Conservation (phyloP, 37 sponge, comb jelly and placozoan species). For the Cladorhizidae sp. region DNA sequence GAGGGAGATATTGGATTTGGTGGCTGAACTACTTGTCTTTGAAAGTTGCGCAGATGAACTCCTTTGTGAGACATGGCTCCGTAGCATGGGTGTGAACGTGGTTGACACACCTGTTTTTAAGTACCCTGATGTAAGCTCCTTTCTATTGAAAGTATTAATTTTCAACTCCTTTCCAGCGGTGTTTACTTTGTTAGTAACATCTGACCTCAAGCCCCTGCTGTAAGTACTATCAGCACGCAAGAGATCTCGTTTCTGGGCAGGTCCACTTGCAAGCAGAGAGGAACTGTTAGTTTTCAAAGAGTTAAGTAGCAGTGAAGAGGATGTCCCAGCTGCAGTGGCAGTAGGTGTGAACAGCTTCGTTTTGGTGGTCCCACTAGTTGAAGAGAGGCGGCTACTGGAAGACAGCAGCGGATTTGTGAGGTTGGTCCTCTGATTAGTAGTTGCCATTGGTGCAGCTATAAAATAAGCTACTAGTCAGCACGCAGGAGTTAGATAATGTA, state of each 20-base stretch:
- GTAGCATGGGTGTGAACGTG: background rate
- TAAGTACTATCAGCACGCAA: background rate
- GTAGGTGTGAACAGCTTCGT: too few relatives aligned
- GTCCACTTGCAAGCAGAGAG: too few relatives aligned
- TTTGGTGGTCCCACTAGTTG: too few relatives aligned
- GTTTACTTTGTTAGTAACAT: background rate
- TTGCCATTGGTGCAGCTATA: background rate
- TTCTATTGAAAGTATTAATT: background rate
- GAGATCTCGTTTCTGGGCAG: too few relatives aligned
- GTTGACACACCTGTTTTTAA: background rate
- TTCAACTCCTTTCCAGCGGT: background rate
- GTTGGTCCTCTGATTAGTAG: background rate
- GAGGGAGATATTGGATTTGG: background rate
- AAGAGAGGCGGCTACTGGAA: background rate
- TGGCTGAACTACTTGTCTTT: background rate
- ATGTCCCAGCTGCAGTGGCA: too few relatives aligned
- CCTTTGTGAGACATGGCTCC: too few relatives aligned
- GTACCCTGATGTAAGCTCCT: background rate
- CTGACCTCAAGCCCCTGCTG: background rate
- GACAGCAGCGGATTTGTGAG: slow-evolving; percentile 9
- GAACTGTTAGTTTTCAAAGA: too few relatives aligned
- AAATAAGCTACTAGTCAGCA: too few relatives aligned
- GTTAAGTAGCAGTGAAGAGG: too few relatives aligned
- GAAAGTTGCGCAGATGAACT: too few relatives aligned
- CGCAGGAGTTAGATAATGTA: too few relatives aligned